Base-by-base conservation (phyloP, 2,888 invertebrate genomes). In the Zaprionus obscuricornis region DNA sequence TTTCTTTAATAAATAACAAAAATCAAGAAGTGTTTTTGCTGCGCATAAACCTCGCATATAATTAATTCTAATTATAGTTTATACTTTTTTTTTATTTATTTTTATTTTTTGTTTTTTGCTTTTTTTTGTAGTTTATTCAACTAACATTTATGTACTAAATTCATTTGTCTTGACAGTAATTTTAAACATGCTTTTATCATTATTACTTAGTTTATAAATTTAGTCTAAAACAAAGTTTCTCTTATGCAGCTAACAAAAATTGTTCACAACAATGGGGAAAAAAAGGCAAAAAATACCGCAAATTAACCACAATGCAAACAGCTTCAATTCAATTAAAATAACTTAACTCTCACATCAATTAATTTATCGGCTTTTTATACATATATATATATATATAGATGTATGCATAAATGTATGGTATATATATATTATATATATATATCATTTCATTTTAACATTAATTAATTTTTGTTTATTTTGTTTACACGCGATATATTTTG, bases 121-220 rank as follows among this genome's bases (percentile, higher is more conserved):
- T 50, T 8, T 26, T 64, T 34, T 40, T 46, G 40, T 47, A 56
- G 57, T 65, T 43, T 72, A 52, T 67, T 56, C 65, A 67, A 81
- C 84, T 76, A 75, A 79, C 70, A 71, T 66, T 60, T 71, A 74
- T 56, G 37, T 47, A 63, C 63, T 76, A 72, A 57, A 59, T 66
- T 63, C 29, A 49, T 66, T 45, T 47, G 57, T 49, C 59, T 66
- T 51, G 59, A 58, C 66, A 59, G 11, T 59, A 57, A 51, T 49
- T 60, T 56, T 69, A 50, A 47, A 49, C 47, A 56, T 54, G 8
- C 5, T 43, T 40, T 55, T 56, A 34, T 50, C 33, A 45, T 55
- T 46, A 42, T 52, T 58, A 57, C 51, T 55, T 49, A 27, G 7
- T 50, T 40, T 64, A 27, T 63, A 47, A 46, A 45, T 66, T 62